Conservation (phyloP, 30 jellyfish, hydroid and myxozoan species). For the Clytia hemisphaerica region DNA sequence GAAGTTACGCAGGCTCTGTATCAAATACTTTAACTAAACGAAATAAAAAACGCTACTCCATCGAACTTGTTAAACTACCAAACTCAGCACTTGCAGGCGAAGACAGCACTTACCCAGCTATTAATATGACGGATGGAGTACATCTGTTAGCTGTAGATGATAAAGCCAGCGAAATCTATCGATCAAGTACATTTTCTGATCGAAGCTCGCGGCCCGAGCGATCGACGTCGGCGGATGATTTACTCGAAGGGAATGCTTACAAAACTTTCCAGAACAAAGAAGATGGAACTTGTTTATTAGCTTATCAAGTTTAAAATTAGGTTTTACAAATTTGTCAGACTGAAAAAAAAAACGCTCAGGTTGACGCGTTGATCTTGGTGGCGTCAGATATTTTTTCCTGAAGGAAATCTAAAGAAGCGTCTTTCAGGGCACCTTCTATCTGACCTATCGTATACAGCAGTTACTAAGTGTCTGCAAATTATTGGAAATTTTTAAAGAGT, state of each 20-base stretch:
- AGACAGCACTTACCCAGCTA: no score
- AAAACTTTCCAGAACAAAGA: slow-evolving; percentile 10
- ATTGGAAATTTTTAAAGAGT: no score
- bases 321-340: no score
- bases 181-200: slow-evolving; percentile 2
- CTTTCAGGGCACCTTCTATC: no score
- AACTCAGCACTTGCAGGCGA: no score
- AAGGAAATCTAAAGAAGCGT: no score
- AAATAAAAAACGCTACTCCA: slow-evolving; percentile 6
- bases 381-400: no score
- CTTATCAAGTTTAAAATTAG: slow-evolving; percentile 15
- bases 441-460: no score
- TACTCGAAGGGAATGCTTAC: not conserved
- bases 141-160: slow-evolving; percentile 9
- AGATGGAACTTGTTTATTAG: not conserved
- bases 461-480: no score
- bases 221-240: not conserved
- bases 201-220: not conserved
- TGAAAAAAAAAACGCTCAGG: no score
- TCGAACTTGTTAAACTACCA: slow-evolving; percentile 17
- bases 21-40: slow-evolving; percentile 11
- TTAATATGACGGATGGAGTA: no score
- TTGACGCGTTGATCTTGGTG: no score
- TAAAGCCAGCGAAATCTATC: not conserved
- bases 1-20: slow-evolving; percentile 14